phyloP scores from a whole-genome alignment of 2,797 vertebrate species.

The Microchirus variegatus region DNA sequence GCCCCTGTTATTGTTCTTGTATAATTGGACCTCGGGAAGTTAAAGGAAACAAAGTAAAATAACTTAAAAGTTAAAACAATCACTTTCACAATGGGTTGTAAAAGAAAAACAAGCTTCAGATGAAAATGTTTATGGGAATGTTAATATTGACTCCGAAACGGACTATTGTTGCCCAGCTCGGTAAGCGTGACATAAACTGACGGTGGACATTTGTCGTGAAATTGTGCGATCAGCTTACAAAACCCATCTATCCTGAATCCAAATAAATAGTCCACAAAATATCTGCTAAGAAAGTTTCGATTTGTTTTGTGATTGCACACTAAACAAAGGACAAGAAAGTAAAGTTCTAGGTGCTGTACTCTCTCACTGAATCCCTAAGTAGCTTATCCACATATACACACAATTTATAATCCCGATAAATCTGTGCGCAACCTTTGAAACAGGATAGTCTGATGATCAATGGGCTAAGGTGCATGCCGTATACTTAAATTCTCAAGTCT shows the following conservation, averaged over 20 bases:
- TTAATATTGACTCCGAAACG: constrained; percentile 66
- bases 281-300: constrained; percentile 61
- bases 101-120: constrained; percentile 30
- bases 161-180: constrained; percentile 59
- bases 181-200: constrained; percentile 59
- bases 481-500: constrained; percentile 24
- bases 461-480: constrained; percentile 49
- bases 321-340: constrained; percentile 10
- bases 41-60: constrained; percentile 20
- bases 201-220: constrained; percentile 55
- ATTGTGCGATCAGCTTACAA: constrained; percentile 69
- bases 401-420: constrained; percentile 25
- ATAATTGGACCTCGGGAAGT: no score
- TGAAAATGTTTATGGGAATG: constrained; percentile 56
- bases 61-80: constrained; percentile 22
- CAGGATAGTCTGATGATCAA: constrained; percentile 17
- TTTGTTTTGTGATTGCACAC: constrained; percentile 37
- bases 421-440: constrained; percentile 18
- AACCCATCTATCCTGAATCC: constrained; percentile 63
- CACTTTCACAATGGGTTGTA: constrained; percentile 30
- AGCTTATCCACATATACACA: constrained; percentile 30
- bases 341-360: constrained; percentile 19
- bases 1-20: no score
- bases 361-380: constrained; percentile 18
- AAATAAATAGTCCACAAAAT: constrained; percentile 31